Conservation (phyloP, 2,113 vertebrate genomes). For the Burhinus oedicnemus region DNA sequence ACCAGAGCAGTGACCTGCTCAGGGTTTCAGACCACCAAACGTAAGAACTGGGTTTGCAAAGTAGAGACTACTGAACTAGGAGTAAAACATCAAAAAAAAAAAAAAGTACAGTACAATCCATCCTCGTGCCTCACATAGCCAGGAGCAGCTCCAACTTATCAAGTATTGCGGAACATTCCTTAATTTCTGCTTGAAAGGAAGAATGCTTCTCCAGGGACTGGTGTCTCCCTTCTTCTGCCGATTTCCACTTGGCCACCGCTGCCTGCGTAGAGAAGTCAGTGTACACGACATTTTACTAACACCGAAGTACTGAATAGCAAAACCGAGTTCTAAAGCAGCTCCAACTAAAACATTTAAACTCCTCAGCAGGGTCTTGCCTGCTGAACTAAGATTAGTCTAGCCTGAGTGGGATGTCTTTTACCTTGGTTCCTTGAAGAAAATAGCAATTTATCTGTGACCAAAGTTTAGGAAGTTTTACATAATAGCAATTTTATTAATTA, state of each 20-base stretch:
- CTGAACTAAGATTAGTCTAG: not conserved
- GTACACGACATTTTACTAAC: accelerated
- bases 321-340: not conserved
- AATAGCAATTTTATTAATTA: not conserved
- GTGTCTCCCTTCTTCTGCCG: constrained; percentile 22
- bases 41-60: accelerated
- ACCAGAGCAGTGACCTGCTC: accelerated
- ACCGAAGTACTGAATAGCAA: not conserved
- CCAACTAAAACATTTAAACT: not conserved
- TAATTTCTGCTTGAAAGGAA: constrained; percentile 21
- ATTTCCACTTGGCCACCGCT: constrained; percentile 56
- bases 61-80: not conserved
- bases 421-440: not conserved
- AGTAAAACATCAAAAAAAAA: not conserved
- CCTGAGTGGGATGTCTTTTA: not conserved
- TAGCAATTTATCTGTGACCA: not conserved
- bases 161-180: constrained; percentile 8
- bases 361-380: not conserved
- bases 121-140: constrained; percentile 31
- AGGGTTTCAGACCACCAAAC: accelerated
- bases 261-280: constrained; percentile 22
- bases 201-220: constrained; percentile 63
- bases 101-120: not conserved
- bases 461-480: not conserved
- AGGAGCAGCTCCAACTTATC: constrained; percentile 58